A percentile compares a stretch with the other conserved stretches of the same genome.
Conservation (phyloP, 2,888 invertebrate genomes). For the Drosophila setosimentum region DNA sequence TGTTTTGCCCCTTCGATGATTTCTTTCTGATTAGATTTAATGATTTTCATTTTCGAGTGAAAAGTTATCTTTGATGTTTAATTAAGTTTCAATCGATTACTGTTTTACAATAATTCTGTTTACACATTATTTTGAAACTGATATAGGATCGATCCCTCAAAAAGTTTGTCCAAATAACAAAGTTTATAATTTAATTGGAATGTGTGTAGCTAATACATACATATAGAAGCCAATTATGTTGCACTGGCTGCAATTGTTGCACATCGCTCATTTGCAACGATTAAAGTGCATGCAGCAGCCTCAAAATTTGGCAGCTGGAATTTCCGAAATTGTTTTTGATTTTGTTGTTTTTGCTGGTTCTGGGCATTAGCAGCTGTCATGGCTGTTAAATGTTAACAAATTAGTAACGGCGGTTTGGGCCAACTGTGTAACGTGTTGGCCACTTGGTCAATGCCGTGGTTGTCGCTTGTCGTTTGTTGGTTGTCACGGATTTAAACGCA, state of each 20-base stretch:
- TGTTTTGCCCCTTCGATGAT: neutral
- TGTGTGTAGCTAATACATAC: neutral
- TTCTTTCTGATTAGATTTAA: neutral
- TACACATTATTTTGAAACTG: neutral
- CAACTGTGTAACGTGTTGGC: constrained; percentile 35
- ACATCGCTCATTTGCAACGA: constrained; percentile 9
- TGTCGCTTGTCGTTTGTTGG: constrained; percentile 65
- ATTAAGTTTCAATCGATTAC: neutral
- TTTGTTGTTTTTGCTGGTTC: constrained; percentile 9
- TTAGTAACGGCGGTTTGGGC: constrained; percentile 69
- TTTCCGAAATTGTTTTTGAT: constrained; percentile 28
- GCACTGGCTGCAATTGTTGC: constrained; percentile 14
- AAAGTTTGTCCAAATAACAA: neutral
- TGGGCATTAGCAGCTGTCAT: constrained; percentile 58
- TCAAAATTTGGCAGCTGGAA: constrained; percentile 15
- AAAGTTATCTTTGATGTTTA: constrained; percentile 1
- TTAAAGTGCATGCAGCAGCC: neutral
- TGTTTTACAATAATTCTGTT: neutral
- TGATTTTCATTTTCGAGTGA: neutral
- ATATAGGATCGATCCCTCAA: neutral
- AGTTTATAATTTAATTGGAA: neutral
- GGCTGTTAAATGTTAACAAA: constrained; percentile 72
- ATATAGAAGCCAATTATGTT: neutral
- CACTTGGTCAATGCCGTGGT: constrained; percentile 62
- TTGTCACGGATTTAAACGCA: constrained; percentile 43